Conservation (phyloP, 37 sponge, comb jelly and placozoan genomes). For the Mnemiopsis leidyi region DNA sequence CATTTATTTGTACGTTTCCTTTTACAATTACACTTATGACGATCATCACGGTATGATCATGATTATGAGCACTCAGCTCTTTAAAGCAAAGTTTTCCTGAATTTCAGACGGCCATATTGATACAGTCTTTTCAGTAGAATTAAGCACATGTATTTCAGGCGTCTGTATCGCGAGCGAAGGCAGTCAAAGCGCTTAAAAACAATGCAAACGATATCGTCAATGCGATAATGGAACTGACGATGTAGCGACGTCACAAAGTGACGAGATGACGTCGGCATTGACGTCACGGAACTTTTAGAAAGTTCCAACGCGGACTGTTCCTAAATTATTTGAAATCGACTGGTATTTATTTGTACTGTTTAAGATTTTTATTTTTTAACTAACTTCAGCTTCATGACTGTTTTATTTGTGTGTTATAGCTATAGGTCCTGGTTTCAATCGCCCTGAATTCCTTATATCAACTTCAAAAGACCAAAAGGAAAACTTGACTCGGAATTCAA, state of each 20-base stretch:
- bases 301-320: conserved; percentile 46
- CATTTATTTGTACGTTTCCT: no score
- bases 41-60: no score
- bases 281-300: background rate
- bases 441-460: no score
- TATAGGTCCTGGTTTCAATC: background rate
- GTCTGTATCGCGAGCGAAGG: conserved; percentile 35
- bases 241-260: background rate
- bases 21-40: no score
- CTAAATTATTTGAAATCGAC: conserved; percentile 61
- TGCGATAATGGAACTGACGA: conserved; percentile 87
- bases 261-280: background rate
- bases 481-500: no score
- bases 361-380: conserved; percentile 54
- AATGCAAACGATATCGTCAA: conserved; percentile 97
- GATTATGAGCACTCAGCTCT: no score
- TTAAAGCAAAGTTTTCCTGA: no score
- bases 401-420: no score
- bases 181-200: conserved; percentile 83
- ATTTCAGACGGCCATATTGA: no score
- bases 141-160: conserved; percentile 68
- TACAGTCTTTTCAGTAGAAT: background rate
- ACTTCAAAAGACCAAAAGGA: no score
- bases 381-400: background rate
- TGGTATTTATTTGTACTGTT: conserved; percentile 63